Base-by-base conservation (phyloP, 2,113 vertebrate species). In the Colossoma macropomum region DNA sequence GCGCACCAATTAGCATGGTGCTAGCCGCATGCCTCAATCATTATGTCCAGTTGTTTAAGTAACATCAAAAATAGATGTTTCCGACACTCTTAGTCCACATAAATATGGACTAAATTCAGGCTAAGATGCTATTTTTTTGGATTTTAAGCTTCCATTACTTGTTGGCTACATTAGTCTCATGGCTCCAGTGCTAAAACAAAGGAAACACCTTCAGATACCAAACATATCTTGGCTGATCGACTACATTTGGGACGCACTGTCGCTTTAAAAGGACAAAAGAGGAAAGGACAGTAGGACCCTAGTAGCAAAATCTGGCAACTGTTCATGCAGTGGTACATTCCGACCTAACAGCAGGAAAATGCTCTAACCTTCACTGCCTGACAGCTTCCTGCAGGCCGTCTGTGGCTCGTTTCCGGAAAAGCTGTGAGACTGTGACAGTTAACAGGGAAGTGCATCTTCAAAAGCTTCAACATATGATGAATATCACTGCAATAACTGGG, bases 361-460 rank as follows among this genome's bases (percentile, higher is more conserved):
- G 41, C 41, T 45, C 41, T 45, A 45, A 45, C 41, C 41, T 45
- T 16, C 65, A 60, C 30, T 9, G 41, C 41, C 41, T 38, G 30
- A 9, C 66, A 41, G 66, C 66, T 69, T 69, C 66, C 66, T 69
- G 66, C 17, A 23, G 32, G 32, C 13, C 63, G 12, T 32, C 28
- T 5, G 63, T 38, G 17, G 19, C 25, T 30, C 21, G 50, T 38
- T 21, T 52, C 50, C 13, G 50, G 50, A 52, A 65, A 38, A 54
- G 48, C 30, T 30, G 69, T 65, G 38, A 25, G 28, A 77, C 21
- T 71, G 69, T 75, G 59, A 84, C 75, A 19, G 59, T 56, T 66
- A 59, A 45, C 69, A 54, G 60, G 21, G 41, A 30, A 8, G 41
- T 65, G 8, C 28, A 38, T 6, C 19, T 8, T 19, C 75, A 66